A percentile compares a stretch with the other conserved stretches of the same genome.
Evolutionary conservation across 2,113 vertebrate species (phyloP).

Genomic region (Prunella himalayana): DNA sequence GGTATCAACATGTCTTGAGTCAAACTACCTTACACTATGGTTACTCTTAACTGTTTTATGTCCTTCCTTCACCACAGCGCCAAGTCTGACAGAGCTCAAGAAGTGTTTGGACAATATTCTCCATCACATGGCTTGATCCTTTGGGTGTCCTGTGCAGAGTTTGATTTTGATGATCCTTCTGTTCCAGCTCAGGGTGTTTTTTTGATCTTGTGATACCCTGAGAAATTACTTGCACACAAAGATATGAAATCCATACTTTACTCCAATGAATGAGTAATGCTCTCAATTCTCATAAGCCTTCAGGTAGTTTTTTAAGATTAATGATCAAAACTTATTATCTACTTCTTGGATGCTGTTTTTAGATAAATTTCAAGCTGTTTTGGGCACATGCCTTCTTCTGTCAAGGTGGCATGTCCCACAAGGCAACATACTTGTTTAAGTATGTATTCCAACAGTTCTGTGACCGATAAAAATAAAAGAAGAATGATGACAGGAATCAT

Average conservation of each 20-base stretch:
- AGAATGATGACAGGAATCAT: not conserved
- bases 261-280: not conserved
- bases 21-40: not conserved
- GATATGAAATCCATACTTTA: not conserved
- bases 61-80: not conserved
- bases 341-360: not conserved
- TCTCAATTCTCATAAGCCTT: not conserved
- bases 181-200: not conserved
- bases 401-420: not conserved
- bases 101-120: not conserved
- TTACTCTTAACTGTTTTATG: not conserved
- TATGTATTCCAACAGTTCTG: not conserved
- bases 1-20: not conserved
- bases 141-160: not conserved
- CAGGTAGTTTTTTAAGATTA: not conserved
- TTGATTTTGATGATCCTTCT: no score
- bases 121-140: no score
- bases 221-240: accelerated
- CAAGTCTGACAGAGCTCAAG: not conserved
- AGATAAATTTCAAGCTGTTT: not conserved
- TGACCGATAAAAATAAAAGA: not conserved
- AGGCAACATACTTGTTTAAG: not conserved
- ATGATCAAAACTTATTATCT: not conserved
- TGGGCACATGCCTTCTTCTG: not conserved
- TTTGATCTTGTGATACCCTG: not conserved